Percentiles rank a stretch among this genome's conserved stretches.
Conservation (phyloP, 1,140 invertebrate genomes). For the Glomeris maerens region DNA sequence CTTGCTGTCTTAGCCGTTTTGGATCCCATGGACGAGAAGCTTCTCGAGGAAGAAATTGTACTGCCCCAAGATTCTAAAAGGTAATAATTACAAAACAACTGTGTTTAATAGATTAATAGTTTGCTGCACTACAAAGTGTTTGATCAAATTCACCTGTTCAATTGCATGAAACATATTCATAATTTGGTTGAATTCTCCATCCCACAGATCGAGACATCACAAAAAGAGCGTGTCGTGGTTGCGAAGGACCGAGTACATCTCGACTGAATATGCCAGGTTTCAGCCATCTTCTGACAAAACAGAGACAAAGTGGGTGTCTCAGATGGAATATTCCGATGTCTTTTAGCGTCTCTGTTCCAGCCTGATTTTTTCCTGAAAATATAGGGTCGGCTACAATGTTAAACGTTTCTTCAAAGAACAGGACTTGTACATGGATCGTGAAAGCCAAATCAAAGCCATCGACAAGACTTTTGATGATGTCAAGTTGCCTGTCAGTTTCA, state of each 20-base stretch:
- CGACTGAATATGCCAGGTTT: slow-evolving; percentile 93
- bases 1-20: slow-evolving; percentile 40
- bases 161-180: background rate
- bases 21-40: slow-evolving; percentile 78
- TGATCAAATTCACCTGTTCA: background rate
- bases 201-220: slow-evolving; percentile 54
- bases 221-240: slow-evolving; percentile 90
- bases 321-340: background rate
- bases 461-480: slow-evolving; percentile 95
- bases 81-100: slow-evolving; percentile 20
- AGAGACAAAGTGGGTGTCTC: slow-evolving; percentile 49
- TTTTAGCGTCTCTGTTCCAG: slow-evolving; percentile 3
- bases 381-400: slow-evolving; percentile 91
- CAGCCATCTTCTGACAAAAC: slow-evolving; percentile 92
- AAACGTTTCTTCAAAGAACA: slow-evolving; percentile 92
- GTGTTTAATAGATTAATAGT: background rate
- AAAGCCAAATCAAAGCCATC: slow-evolving; percentile 93
- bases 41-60: slow-evolving; percentile 80
- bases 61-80: slow-evolving; percentile 73
- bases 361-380: slow-evolving; percentile 11
- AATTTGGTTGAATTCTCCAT: slow-evolving; percentile 8
- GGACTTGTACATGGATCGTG: slow-evolving; percentile 88
- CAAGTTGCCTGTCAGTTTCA: slow-evolving; percentile 43
- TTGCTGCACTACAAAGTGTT: slow-evolving; percentile 22
- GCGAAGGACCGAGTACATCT: slow-evolving; percentile 96